phyloP scores from a whole-genome alignment of 2,888 invertebrate species.

The Steinernema hermaphroditum region DNA sequence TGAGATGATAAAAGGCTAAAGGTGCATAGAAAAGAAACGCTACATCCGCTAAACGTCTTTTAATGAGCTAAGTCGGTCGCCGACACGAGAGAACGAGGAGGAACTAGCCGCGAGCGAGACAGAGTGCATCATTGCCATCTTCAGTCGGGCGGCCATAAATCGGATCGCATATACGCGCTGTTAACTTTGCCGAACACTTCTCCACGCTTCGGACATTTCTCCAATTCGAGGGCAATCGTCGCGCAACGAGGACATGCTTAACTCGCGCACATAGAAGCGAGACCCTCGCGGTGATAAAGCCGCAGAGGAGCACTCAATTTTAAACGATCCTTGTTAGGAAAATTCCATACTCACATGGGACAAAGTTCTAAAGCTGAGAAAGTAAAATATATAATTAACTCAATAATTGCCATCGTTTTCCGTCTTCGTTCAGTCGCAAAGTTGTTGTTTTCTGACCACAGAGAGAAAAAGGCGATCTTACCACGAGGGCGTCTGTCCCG shows the following conservation, averaged over 20 bases:
- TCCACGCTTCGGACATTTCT: slow-evolving; percentile 27
- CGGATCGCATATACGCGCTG: slow-evolving; percentile 31
- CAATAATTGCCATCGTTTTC: slow-evolving; percentile 31
- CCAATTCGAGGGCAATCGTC: slow-evolving; percentile 30
- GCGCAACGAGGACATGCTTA: slow-evolving; percentile 24
- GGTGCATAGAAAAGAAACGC: slow-evolving; percentile 5
- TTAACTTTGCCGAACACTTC: slow-evolving; percentile 30
- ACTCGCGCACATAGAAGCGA: background rate
- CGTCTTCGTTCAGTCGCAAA: slow-evolving; percentile 9
- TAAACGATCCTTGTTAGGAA: slow-evolving; percentile 24
- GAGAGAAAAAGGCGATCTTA: slow-evolving; percentile 21
- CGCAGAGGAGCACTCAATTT: slow-evolving; percentile 22
- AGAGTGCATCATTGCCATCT: slow-evolving; percentile 31
- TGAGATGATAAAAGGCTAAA: background rate
- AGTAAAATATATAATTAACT: slow-evolving; percentile 31
- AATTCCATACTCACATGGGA: slow-evolving; percentile 22
- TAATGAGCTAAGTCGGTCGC: slow-evolving; percentile 24
- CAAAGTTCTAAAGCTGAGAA: slow-evolving; percentile 30
- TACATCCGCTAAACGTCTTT: slow-evolving; percentile 27
- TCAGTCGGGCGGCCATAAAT: slow-evolving; percentile 30
- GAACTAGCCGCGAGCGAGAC: slow-evolving; percentile 15
- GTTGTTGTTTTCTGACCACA: slow-evolving; percentile 27
- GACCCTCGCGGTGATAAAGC: slow-evolving; percentile 16
- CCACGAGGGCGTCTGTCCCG: slow-evolving; percentile 23
- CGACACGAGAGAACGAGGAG: background rate